phyloP scores from a whole-genome alignment of 2,888 invertebrate genomes.

The Drosophila colorata region DNA sequence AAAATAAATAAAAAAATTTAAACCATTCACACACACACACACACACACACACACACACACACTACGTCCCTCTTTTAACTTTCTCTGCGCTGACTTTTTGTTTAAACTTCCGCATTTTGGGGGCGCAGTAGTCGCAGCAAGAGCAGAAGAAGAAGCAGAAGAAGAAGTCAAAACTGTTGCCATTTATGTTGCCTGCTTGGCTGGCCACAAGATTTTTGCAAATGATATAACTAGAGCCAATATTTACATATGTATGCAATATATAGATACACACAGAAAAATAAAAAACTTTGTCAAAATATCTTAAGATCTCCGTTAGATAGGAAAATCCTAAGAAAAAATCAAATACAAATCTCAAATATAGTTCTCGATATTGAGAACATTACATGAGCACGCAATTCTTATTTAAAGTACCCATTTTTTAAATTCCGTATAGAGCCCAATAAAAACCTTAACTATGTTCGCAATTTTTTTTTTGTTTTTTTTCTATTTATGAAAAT shows the following conservation, averaged over 20 bases:
- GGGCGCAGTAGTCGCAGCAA: no score
- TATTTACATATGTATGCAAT: slow-evolving; percentile 68
- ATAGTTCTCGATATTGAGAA: no score
- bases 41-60: slow-evolving; percentile 8
- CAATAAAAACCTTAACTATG: no score
- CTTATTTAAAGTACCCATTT: no score
- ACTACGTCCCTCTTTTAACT: slow-evolving; percentile 6
- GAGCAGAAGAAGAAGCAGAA: slow-evolving; percentile 31
- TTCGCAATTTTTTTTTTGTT: no score
- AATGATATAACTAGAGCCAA: slow-evolving; percentile 76
- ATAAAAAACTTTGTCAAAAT: background rate
- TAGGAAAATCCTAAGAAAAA: no score
- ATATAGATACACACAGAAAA: slow-evolving; percentile 4
- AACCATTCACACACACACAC: slow-evolving; percentile 13
- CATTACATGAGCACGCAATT: no score
- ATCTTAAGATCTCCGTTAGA: no score
- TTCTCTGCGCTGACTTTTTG: slow-evolving; percentile 45
- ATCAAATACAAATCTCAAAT: no score
- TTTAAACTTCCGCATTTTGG: slow-evolving; percentile 76
- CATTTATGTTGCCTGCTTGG: slow-evolving; percentile 70
- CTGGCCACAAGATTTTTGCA: slow-evolving; percentile 75
- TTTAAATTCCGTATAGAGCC: no score
- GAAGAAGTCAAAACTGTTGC: slow-evolving; percentile 46
- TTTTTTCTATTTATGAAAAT: no score
- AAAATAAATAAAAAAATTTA: slow-evolving; percentile 27